Evolutionary conservation across 2,113 vertebrate genomes (phyloP).

Genomic region (Lamprologus sp.): DNA sequence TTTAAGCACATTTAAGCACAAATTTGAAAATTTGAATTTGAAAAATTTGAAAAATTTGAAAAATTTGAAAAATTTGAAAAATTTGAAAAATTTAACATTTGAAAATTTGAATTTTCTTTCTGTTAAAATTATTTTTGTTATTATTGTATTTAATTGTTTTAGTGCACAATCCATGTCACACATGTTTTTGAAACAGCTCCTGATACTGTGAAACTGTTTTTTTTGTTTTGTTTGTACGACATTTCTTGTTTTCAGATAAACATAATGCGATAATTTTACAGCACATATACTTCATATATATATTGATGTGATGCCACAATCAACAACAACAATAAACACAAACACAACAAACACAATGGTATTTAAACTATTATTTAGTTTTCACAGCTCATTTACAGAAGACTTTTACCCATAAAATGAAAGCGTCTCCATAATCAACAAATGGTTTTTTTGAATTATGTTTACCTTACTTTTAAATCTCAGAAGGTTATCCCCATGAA

Average conservation of each 20-base stretch:
- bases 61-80: neutral
- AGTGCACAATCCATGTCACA: neutral
- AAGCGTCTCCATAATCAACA: neutral
- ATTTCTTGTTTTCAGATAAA: neutral
- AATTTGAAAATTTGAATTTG: neutral
- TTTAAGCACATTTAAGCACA: neutral
- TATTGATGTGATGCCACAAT: neutral
- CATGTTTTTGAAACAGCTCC: neutral
- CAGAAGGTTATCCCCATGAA: neutral
- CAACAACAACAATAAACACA: neutral
- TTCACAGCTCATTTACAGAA: neutral
- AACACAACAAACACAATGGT: neutral
- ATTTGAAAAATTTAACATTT: too few species aligned
- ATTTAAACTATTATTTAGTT: neutral
- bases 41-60: too few species aligned
- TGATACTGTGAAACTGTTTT: neutral
- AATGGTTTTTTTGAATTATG: rapidly evolving
- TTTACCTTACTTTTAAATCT: neutral
- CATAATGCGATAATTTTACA: neutral
- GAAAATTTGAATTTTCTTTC: neutral
- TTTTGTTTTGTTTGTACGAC: neutral
- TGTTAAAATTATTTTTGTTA: neutral
- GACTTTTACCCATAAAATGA: neutral
- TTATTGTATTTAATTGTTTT: neutral
- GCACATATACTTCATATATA: neutral